phyloP scores from a whole-genome alignment of 2,797 vertebrate genomes.

The Anabacerthia variegaticeps region DNA sequence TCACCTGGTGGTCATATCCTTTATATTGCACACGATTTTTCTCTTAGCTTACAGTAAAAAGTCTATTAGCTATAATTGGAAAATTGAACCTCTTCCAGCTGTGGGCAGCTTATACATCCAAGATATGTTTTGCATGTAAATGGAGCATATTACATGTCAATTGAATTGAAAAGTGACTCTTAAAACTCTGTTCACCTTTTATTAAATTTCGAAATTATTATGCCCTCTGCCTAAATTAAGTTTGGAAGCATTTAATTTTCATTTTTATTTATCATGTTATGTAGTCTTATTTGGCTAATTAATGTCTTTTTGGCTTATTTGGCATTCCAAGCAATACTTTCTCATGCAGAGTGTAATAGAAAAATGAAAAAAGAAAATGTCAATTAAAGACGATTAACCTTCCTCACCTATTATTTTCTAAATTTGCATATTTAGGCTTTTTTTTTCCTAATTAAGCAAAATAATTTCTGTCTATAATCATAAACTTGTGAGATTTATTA shows the following conservation, averaged over 20 bases:
- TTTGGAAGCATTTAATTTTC: slow-evolving; percentile 13
- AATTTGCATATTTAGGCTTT: neutral
- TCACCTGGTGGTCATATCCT: neutral
- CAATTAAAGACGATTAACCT: neutral
- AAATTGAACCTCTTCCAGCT: neutral
- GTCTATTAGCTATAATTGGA: neutral
- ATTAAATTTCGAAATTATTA: neutral
- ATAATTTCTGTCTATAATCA: neutral
- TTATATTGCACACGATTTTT: neutral
- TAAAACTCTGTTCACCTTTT: slow-evolving; percentile 25
- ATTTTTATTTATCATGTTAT: neutral
- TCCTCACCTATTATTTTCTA: neutral
- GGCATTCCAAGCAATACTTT: neutral
- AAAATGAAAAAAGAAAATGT: neutral
- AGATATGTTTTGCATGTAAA: neutral
- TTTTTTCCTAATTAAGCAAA: neutral
- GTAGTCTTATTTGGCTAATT: neutral
- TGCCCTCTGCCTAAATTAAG: neutral
- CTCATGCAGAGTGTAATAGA: neutral
- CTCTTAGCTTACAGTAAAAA: neutral
- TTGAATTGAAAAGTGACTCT: slow-evolving; percentile 16
- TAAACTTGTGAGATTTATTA: neutral
- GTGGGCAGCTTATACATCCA: neutral
- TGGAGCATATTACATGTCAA: neutral
- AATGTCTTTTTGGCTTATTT: neutral